Evolutionary conservation across 2,888 invertebrate species (phyloP).

Genomic region (Caenorhabditis sinica): DNA sequence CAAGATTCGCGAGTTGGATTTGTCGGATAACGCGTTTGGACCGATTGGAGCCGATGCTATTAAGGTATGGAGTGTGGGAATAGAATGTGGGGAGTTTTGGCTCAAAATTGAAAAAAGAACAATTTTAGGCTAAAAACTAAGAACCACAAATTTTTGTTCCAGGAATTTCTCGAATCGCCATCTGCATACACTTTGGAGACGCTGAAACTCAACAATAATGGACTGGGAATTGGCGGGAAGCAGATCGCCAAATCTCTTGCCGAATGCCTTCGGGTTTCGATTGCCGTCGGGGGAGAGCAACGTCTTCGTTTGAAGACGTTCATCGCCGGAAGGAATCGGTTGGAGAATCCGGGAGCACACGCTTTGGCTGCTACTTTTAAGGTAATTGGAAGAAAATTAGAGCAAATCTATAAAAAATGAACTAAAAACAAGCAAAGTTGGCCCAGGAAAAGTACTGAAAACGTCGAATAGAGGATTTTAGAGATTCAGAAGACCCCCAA

Average conservation of each 20-base stretch:
- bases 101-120: background rate
- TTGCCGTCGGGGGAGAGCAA: conserved; percentile 72
- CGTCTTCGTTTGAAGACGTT: conserved; percentile 91
- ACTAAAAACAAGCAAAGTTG: too few relatives aligned
- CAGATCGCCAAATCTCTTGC: conserved; percentile 73
- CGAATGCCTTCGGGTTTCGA: conserved; percentile 72
- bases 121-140: too few relatives aligned
- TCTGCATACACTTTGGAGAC: conserved; percentile 91
- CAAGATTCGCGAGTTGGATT: conserved; percentile 90
- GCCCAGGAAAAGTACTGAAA: too few relatives aligned
- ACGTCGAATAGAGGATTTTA: too few relatives aligned
- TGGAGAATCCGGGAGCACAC: conserved; percentile 95
- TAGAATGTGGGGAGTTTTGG: too few relatives aligned
- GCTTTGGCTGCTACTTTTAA: conserved; percentile 92
- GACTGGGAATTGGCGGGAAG: conserved; percentile 93
- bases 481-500: background rate
- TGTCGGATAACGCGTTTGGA: conserved; percentile 98
- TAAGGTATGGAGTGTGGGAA: conserved; percentile 82
- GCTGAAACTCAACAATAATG: conserved; percentile 94
- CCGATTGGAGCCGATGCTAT: conserved; percentile 94
- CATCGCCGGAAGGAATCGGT: conserved; percentile 93
- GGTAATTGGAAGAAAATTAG: conserved; percentile 82
- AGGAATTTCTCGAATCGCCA: conserved; percentile 89
- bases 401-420: background rate
- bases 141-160: background rate